These are phyloP conservation scores for Scolopax bukidnonensis DNA, from an alignment of 2,797 vertebrate genomes.

Conservation along the genomic window DNA sequence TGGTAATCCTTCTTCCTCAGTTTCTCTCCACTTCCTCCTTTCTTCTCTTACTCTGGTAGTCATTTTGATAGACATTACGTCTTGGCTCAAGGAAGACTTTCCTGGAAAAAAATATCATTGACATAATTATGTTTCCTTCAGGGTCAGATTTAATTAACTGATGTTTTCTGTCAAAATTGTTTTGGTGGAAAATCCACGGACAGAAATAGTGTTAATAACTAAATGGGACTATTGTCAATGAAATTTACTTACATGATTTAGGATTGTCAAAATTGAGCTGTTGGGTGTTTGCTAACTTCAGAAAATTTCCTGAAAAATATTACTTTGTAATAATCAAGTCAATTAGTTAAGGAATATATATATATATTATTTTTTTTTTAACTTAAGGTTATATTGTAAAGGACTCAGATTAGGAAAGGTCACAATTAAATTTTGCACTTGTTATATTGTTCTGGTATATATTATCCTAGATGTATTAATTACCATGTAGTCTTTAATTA, in stretches of 20 bases:
- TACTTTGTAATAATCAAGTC: background rate
- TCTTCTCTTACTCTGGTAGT: background rate
- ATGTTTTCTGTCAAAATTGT: background rate
- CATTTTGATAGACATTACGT: background rate
- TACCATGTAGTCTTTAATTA: background rate
- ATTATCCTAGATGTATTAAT: background rate
- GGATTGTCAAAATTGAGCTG: background rate
- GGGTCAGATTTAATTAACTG: background rate
- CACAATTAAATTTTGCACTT: background rate
- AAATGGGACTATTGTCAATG: background rate
- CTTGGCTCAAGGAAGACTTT: background rate
- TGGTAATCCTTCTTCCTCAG: background rate
- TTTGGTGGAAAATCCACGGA: background rate
- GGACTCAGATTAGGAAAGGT: background rate
- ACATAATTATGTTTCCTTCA: background rate
- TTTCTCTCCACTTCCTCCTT: background rate
- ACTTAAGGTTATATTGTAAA: background rate
- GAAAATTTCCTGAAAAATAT: background rate
- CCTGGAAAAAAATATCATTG: background rate
- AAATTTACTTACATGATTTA: background rate
- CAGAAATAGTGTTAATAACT: background rate
- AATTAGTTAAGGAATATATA: background rate
- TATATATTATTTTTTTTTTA: background rate
- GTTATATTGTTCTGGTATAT: background rate
- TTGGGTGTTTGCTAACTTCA: background rate